Evolutionary conservation across 1,140 invertebrate species (phyloP), one percentile per base, ranked within the genome.

Genomic region (Cephus cinctus): DNA sequence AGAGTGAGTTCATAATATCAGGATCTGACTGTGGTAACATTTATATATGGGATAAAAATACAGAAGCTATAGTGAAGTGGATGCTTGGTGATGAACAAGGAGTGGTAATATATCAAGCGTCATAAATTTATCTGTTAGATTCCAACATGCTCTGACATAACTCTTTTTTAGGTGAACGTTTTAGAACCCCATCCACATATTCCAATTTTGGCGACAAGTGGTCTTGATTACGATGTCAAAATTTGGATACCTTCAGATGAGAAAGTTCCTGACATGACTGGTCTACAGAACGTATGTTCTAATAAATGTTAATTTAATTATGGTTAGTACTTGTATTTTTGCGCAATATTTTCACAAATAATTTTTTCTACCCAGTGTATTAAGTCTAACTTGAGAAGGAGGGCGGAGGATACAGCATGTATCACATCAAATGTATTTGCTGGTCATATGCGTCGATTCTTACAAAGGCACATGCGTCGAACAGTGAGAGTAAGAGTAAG

Each of bases 11-110:
- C 72, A 78, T 98, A 12, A 81, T 96, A 25, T 96, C 93, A 48
- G 95, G 95, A 2, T 96, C 93, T 16, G 95, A 98, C 71, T 97
- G 94, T 78, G 89, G 91, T n/a, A 84, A 96, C 74, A 86, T 98
- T 12, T 98, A 89, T 68, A 85, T 97, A 27, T 98, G 95, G 94
- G 92, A 98, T 53, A 92, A 89, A 69, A 81, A 91, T 51, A 88
- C 86, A 0, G 90, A 94, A 74, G 80, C 89, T 5, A 89, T 98
- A 52, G 88, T 96, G 14, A 92, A 93, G 65, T 94, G 84, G 77
- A 83, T 94, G 77, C 74, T 83, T 54, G 94, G 86, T 8, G 94
- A 97, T 78, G 82, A 86, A 52, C 83, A 84, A 56, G 93, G 94
- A 51, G 87, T 94, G 66, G 94, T 96, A 77, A 81, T 11, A 35